These are phyloP conservation scores for Drosophila mettleri DNA, from an alignment of 2,888 invertebrate genomes.

Conservation along the genomic window DNA sequence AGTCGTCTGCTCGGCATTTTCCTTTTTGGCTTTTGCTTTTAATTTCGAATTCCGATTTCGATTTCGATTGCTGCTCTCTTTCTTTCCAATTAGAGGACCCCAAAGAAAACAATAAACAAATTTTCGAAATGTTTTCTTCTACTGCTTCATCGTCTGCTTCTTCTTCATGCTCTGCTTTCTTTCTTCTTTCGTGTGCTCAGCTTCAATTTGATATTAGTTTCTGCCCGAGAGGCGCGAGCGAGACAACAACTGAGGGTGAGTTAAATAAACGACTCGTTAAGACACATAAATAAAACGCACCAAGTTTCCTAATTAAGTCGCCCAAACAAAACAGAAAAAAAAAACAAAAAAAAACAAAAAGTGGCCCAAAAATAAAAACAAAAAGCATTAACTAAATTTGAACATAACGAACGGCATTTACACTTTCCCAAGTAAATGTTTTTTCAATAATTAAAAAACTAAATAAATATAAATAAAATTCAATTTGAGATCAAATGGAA, in stretches of 20 bases:
- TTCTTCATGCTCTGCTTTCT: too few relatives aligned
- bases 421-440: constrained; percentile 14
- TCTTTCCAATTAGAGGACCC: constrained; percentile 63
- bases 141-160: too few relatives aligned
- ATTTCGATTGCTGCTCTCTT: constrained; percentile 33
- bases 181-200: constrained; percentile 48
- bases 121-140: constrained; percentile 62
- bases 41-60: constrained; percentile 55
- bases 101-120: constrained; percentile 79
- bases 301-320: constrained; percentile 80
- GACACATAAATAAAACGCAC: constrained; percentile 77
- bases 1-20: constrained; percentile 22
- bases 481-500: background rate
- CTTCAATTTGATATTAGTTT: constrained; percentile 61
- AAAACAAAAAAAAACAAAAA: constrained; percentile 5
- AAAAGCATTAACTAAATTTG: constrained; percentile 8
- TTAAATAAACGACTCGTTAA: constrained; percentile 81
- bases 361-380: constrained; percentile 45
- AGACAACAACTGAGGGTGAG: constrained; percentile 39
- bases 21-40: constrained; percentile 44
- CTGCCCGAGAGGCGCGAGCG: constrained; percentile 6
- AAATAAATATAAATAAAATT: too few relatives aligned
- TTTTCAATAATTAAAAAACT: too few relatives aligned
- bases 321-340: constrained; percentile 24
- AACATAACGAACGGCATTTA: constrained; percentile 17